Percentiles rank a stretch among this genome's conserved stretches.
Conservation (phyloP, 2,888 invertebrate genomes). For the Melanchra persicariae region DNA sequence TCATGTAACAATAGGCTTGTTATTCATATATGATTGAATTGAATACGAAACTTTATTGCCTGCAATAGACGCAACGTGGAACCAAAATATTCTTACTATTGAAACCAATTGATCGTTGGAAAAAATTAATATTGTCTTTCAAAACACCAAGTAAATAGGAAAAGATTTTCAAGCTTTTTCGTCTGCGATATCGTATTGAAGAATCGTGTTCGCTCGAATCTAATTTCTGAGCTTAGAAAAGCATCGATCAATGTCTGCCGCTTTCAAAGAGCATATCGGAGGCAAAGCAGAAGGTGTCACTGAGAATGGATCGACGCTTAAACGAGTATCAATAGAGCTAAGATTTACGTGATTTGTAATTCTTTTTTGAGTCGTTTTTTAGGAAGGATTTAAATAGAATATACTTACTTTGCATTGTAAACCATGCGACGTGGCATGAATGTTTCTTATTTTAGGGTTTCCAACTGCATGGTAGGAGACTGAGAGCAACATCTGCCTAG, state of each 20-base stretch:
- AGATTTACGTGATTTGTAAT: conserved; percentile 67
- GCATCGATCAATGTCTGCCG: conserved; percentile 83
- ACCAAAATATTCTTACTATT: neutral
- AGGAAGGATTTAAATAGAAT: no score
- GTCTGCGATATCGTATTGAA: conserved; percentile 63
- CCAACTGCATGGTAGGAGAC: no score
- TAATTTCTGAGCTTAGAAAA: conserved; percentile 65
- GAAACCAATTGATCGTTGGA: neutral
- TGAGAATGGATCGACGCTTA: conserved; percentile 75
- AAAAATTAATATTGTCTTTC: conserved; percentile 5
- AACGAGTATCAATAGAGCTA: conserved; percentile 73
- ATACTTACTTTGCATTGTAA: no score
- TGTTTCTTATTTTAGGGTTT: no score
- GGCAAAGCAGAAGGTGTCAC: conserved; percentile 78
- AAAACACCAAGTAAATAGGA: conserved; percentile 38
- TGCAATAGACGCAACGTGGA: neutral
- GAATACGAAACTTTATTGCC: neutral
- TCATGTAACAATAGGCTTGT: conserved; percentile 2
- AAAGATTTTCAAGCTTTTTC: conserved; percentile 42
- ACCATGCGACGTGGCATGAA: no score
- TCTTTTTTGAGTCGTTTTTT: conserved; percentile 18
- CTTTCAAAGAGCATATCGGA: conserved; percentile 78
- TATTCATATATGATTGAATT: conserved; percentile 26
- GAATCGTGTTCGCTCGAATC: conserved; percentile 66
- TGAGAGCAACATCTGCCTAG: no score